Percentiles rank a stretch among this genome's conserved stretches.
phyloP scores from a whole-genome alignment of 1,140 invertebrate species.

The Drosophila mayri region DNA sequence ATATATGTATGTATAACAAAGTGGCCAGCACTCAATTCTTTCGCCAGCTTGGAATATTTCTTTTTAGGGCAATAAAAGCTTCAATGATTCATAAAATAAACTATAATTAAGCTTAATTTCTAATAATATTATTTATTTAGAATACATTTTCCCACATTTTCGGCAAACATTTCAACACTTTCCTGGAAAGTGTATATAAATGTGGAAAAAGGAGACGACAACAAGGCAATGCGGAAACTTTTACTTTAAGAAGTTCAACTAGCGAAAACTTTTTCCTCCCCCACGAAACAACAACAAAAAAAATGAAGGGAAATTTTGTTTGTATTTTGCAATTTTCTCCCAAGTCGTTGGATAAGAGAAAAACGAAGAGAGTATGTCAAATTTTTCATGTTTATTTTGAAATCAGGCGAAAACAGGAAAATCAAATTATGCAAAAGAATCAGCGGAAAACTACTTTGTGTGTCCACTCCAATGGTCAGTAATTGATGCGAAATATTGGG shows the following conservation, averaged over 20 bases:
- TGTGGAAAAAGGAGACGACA: slow-evolving; percentile 11
- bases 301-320: slow-evolving; percentile 16
- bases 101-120: too few species aligned
- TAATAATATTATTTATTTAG: neutral
- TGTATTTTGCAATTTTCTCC: slow-evolving; percentile 12
- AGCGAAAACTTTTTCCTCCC: slow-evolving; percentile 44
- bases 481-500: slow-evolving; percentile 32
- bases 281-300: slow-evolving; percentile 20
- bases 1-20: too few species aligned
- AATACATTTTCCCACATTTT: neutral
- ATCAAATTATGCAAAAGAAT: slow-evolving; percentile 61
- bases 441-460: slow-evolving; percentile 30
- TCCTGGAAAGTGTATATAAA: slow-evolving; percentile 22
- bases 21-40: too few species aligned
- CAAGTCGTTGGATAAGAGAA: neutral
- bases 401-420: slow-evolving; percentile 68
- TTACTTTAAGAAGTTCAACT: slow-evolving; percentile 56
- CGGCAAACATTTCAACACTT: neutral
- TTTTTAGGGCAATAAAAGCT: too few species aligned
- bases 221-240: slow-evolving; percentile 50
- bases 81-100: too few species aligned
- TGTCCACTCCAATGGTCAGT: slow-evolving; percentile 41
- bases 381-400: slow-evolving; percentile 68
- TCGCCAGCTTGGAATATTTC: too few species aligned
- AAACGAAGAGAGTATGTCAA: slow-evolving; percentile 13